A percentile compares a stretch with the other conserved stretches of the same genome.
phyloP scores from a whole-genome alignment of 2,113 vertebrate species.

The Phycodurus eques region DNA sequence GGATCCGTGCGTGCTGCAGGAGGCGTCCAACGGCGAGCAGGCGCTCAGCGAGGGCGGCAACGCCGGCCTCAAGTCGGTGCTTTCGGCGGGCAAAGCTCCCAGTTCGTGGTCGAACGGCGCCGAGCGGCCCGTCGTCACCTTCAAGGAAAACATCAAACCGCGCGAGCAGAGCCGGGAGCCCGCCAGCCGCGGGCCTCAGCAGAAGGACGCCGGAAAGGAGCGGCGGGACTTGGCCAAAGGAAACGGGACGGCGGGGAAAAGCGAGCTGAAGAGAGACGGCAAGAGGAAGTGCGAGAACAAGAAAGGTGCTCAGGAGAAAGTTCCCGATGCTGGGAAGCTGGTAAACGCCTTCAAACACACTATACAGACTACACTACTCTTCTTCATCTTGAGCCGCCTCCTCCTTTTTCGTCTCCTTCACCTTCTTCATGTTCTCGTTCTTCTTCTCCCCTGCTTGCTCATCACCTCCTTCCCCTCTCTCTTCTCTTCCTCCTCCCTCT shows the following conservation, averaged over 20 bases:
- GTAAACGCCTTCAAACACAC: background rate
- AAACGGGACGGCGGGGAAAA: conserved; percentile 55
- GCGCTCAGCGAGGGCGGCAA: conserved; percentile 71
- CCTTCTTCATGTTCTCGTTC: background rate
- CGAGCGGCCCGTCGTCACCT: conserved; percentile 91
- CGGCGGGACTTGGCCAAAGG: conserved; percentile 82
- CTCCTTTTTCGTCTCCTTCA: no score
- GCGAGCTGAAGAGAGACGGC: conserved; percentile 84
- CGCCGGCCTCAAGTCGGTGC: conserved; percentile 86
- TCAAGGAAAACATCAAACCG: conserved; percentile 97
- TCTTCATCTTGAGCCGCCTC: no score
- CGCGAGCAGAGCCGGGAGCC: conserved; percentile 83
- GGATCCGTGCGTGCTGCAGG: conserved; percentile 85
- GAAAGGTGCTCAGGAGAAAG: conserved; percentile 80
- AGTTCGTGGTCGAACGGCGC: conserved; percentile 80
- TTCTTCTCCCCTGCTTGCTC: background rate
- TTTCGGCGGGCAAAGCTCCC: conserved; percentile 84
- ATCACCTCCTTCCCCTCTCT: background rate
- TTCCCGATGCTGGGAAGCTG: conserved; percentile 83
- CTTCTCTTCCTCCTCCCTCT: background rate
- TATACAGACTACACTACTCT: no score
- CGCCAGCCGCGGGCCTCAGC: conserved; percentile 70
- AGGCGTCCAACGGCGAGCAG: conserved; percentile 80
- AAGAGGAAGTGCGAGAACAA: conserved; percentile 91
- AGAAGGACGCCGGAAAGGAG: conserved; percentile 81